Evolutionary conservation across 2,797 vertebrate genomes (phyloP), one percentile per base, ranked within the genome.

Genomic region (Cossypha polioptera): DNA sequence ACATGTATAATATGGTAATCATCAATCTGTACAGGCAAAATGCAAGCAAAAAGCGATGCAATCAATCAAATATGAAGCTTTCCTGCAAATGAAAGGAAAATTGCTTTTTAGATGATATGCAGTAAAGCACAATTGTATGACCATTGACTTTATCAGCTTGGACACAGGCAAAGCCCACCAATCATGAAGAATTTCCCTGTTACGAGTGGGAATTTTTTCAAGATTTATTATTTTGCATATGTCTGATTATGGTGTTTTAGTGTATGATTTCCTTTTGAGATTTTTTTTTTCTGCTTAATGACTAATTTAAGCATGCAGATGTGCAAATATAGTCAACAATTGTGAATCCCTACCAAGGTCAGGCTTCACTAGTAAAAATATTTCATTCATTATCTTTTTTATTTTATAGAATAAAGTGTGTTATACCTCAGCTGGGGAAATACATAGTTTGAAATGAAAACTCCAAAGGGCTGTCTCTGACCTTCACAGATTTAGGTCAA

Each of bases 401-500:
- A 65, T 67, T 87, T 73, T 72, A 36, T 47, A 87, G 38, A 90
- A 81, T 38, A 36, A 86, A 92, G 11, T 11, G 21, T 48, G 4
- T 47, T 86, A 36, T 59, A 61, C 9, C 11, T 43, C 33, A 89
- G 76, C 4, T 57, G 31, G 16, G 73, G 53, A 87, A 79, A 86
- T 50, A 61, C 3, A 75, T 19, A 36, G 16, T 33, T 80, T 74
- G 63, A 89, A 95, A 88, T 57, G 24, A 57, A 90, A 94, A 76
- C 22, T 88, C 15, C 26, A 57, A 83, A 88, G 71, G 71, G 42
- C 35, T 92, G 2, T 47, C 48, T 84, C 61, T 91, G 88, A 94
- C 88, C 75, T 92, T 94, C 77, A 93, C 11, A 77, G 54, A 88
- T 71, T 68, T 83, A 94, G 69, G 57, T 92, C 86, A 96, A 90